Evolutionary conservation across 35 echinoderm and acorn worm species (phyloP).

Genomic region (Acanthaster planci): DNA sequence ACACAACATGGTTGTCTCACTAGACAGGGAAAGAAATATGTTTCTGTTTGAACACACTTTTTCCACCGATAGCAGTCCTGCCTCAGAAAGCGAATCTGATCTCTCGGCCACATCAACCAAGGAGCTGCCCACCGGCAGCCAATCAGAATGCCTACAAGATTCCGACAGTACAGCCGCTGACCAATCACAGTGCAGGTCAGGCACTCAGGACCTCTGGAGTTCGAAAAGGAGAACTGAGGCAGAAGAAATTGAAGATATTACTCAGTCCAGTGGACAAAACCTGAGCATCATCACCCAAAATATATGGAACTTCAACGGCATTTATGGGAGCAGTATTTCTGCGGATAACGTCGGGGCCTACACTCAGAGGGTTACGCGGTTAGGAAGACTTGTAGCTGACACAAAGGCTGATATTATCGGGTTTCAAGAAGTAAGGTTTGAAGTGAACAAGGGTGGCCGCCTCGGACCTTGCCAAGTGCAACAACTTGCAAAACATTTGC

Average conservation of each 20-base stretch:
- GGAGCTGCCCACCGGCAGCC: neutral
- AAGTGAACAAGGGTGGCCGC: neutral
- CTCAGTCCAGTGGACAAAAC: neutral
- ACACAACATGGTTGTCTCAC: constrained; percentile 28
- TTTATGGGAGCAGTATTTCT: neutral
- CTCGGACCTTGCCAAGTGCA: constrained; percentile 59
- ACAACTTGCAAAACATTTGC: constrained; percentile 53
- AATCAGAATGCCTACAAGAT: neutral
- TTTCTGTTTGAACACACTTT: constrained; percentile 32
- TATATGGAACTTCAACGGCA: constrained; percentile 46
- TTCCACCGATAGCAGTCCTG: neutral
- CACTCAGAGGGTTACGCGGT: neutral
- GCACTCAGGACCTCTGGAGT: neutral
- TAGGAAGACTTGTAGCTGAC: constrained; percentile 27
- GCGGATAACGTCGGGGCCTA: neutral
- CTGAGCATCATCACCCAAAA: constrained; percentile 23
- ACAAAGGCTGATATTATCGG: constrained; percentile 56
- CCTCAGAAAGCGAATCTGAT: neutral
- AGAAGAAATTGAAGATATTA: neutral
- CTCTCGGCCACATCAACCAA: neutral
- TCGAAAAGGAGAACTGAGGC: neutral
- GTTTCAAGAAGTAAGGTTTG: constrained; percentile 70
- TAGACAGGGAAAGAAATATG: constrained; percentile 38
- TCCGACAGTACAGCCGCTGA: neutral
- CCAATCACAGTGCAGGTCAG: constrained; percentile 11